These are phyloP conservation scores for Pharmacophagus antenor DNA, from an alignment of 2,888 invertebrate species.

Conservation along the genomic window DNA sequence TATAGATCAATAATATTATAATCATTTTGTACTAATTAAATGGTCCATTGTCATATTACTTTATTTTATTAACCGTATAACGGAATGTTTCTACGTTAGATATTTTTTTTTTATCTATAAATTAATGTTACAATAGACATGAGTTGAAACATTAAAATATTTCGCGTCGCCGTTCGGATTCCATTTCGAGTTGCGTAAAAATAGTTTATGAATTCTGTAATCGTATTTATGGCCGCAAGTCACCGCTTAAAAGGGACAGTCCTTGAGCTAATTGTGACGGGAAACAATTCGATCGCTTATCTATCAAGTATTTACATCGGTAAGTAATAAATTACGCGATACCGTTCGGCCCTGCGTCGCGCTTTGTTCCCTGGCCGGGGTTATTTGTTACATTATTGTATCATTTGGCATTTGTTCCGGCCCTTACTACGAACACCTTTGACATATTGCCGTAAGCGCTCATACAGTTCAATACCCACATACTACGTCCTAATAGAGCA, in stretches of 20 bases:
- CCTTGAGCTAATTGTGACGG: conserved; percentile 55
- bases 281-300: conserved; percentile 52
- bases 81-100: conserved; percentile 35
- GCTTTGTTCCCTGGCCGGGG: conserved; percentile 40
- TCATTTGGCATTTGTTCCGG: conserved; percentile 59
- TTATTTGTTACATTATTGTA: conserved; percentile 44
- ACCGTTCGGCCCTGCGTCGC: conserved; percentile 36
- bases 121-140: conserved; percentile 37
- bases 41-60: conserved; percentile 16
- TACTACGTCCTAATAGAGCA: not conserved
- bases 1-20: no score
- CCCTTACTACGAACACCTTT: conserved; percentile 48
- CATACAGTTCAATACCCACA: conserved; percentile 30
- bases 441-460: conserved; percentile 50
- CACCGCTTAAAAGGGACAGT: conserved; percentile 37
- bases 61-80: conserved; percentile 4
- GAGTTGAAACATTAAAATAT: conserved; percentile 21
- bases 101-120: conserved; percentile 32
- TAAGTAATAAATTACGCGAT: conserved; percentile 49
- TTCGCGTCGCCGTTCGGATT: conserved; percentile 25
- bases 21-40: not conserved
- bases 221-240: conserved; percentile 25
- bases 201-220: conserved; percentile 25
- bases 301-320: conserved; percentile 45
- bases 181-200: conserved; percentile 29